Evolutionary conservation across 2,797 vertebrate genomes (phyloP).

Genomic region (Apogon talboti): DNA sequence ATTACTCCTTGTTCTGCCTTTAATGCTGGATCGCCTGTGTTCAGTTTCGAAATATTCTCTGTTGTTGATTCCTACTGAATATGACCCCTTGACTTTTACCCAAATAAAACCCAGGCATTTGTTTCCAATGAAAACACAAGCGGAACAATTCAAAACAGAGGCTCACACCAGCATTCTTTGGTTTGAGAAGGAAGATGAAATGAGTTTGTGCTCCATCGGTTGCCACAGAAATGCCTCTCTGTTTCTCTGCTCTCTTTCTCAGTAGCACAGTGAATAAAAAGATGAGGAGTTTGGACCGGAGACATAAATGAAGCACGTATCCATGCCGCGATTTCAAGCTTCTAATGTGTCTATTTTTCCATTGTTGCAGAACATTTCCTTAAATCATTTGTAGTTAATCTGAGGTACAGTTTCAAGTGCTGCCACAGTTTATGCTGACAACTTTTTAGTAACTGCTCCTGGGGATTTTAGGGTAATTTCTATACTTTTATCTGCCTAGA

Average conservation of each 20-base stretch:
- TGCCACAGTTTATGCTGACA: not conserved
- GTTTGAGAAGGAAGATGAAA: constrained; percentile 47
- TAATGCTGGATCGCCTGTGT: constrained; percentile 8
- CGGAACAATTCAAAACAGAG: constrained; percentile 64
- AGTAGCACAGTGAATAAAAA: constrained; percentile 17
- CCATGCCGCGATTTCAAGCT: not conserved
- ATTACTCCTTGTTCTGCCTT: not conserved
- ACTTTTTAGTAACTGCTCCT: not conserved
- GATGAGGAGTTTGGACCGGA: not conserved
- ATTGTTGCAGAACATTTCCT: not conserved
- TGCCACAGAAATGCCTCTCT: constrained; percentile 44
- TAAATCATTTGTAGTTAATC: not conserved
- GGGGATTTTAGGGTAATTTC: constrained; percentile 6
- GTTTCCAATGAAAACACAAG: constrained; percentile 68
- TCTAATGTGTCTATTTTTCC: not conserved
- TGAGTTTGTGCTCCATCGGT: constrained; percentile 14
- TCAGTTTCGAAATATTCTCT: constrained; percentile 30
- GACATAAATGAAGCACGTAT: not conserved
- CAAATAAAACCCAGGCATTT: constrained; percentile 62
- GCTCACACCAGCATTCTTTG: constrained; percentile 47
- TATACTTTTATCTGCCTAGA: constrained; percentile 34
- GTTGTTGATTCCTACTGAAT: constrained; percentile 63
- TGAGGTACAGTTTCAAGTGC: not conserved
- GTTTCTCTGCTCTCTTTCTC: constrained; percentile 26
- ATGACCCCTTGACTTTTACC: constrained; percentile 54